Conservation (phyloP, 2,888 invertebrate genomes). For the Aricia artaxerxes region DNA sequence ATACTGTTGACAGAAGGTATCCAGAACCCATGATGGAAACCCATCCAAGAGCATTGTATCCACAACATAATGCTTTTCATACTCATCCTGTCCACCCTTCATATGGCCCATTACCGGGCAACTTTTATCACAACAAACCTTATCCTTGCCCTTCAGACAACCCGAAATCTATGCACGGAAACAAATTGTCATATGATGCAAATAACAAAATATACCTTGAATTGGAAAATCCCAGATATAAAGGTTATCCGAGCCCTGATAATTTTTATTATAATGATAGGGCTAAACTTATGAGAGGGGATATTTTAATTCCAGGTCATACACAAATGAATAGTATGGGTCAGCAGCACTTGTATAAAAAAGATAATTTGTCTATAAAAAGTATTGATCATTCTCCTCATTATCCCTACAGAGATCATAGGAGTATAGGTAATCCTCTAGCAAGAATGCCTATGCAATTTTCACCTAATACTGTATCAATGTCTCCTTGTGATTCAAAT, state of each 20-base stretch:
- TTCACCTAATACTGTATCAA: constrained; percentile 68
- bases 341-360: constrained; percentile 61
- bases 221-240: constrained; percentile 59
- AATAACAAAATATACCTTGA: constrained; percentile 63
- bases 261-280: constrained; percentile 64
- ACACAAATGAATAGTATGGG: constrained; percentile 55
- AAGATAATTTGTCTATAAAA: constrained; percentile 58
- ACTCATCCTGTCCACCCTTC: constrained; percentile 63
- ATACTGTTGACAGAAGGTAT: constrained; percentile 65
- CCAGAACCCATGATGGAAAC: constrained; percentile 62
- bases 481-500: constrained; percentile 73
- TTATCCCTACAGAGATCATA: constrained; percentile 42
- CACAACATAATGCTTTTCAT: constrained; percentile 58
- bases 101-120: constrained; percentile 61
- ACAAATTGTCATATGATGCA: constrained; percentile 63
- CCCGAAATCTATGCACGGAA: constrained; percentile 54
- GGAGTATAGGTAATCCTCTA: constrained; percentile 59
- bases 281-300: constrained; percentile 57
- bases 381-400: constrained; percentile 63
- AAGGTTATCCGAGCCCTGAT: constrained; percentile 58
- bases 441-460: constrained; percentile 63
- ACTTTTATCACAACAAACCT: constrained; percentile 61
- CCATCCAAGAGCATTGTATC: constrained; percentile 61
- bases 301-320: constrained; percentile 59
- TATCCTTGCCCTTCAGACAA: constrained; percentile 60